A percentile compares a stretch with the other conserved stretches of the same genome.
Conservation (phyloP, 64 coral and sea anemone species). For the Montipora sp. region DNA sequence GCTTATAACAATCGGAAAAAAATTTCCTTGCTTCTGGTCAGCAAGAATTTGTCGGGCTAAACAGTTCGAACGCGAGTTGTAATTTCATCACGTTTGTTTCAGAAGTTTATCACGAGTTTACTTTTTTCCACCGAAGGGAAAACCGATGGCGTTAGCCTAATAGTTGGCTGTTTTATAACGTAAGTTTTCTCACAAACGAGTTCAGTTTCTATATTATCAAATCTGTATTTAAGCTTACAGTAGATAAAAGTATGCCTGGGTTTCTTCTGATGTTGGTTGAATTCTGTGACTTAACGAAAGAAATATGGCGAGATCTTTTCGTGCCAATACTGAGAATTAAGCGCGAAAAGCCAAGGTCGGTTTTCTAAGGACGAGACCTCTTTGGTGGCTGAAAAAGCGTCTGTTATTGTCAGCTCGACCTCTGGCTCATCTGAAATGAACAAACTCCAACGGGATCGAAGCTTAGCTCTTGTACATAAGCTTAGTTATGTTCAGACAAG, state of each 20-base stretch:
- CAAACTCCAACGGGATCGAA: neutral
- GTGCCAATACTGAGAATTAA: neutral
- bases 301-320: neutral
- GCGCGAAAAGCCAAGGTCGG: neutral
- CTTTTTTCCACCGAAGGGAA: neutral
- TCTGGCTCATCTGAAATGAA: neutral
- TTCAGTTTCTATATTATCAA: neutral
- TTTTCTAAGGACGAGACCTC: neutral
- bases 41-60: neutral
- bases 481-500: too few species aligned
- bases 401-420: neutral
- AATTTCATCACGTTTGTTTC: conserved; percentile 45
- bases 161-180: neutral
- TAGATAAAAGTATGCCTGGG: neutral
- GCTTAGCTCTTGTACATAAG: too few species aligned
- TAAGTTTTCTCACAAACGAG: neutral
- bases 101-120: conserved; percentile 1
- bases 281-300: neutral
- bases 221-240: neutral
- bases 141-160: neutral
- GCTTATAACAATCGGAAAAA: neutral
- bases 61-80: neutral
- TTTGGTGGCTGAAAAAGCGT: neutral
- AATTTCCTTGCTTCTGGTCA: neutral
- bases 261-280: neutral